These are phyloP conservation scores for Crypturellus undulatus DNA, from an alignment of 2,113 vertebrate species.

Conservation along the genomic window DNA sequence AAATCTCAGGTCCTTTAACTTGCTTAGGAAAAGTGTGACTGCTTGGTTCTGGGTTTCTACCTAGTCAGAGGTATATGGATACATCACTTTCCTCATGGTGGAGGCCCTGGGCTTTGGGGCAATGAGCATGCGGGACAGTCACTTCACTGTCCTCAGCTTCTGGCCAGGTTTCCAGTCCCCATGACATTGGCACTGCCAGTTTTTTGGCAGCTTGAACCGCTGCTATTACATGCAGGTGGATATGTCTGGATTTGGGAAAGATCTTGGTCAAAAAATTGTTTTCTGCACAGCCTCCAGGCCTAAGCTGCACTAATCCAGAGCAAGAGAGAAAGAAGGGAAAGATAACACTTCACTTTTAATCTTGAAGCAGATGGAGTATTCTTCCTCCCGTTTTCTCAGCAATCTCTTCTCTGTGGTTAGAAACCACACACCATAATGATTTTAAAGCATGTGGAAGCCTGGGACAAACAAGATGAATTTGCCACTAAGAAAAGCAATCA, in stretches of 20 bases:
- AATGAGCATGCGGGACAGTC: not conserved
- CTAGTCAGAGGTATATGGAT: not conserved
- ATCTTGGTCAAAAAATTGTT: not conserved
- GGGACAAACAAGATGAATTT: conserved; percentile 19
- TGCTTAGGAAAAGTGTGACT: not conserved
- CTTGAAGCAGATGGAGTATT: not conserved
- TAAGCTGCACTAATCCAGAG: rapidly evolving
- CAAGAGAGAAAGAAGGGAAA: not conserved
- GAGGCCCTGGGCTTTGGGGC: not conserved
- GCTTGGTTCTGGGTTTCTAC: not conserved
- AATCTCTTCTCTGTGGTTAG: not conserved
- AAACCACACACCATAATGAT: not conserved
- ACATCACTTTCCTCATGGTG: not conserved
- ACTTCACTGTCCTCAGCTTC: not conserved
- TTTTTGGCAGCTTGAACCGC: rapidly evolving
- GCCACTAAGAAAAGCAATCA: not conserved
- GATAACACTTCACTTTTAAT: not conserved
- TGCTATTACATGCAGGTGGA: not conserved
- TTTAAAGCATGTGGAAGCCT: conserved; percentile 17
- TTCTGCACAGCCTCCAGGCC: not conserved
- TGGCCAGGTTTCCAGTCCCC: not conserved
- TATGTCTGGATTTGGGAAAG: not conserved
- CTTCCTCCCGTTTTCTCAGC: not conserved
- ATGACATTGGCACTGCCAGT: no score
- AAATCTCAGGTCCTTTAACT: not conserved